A percentile compares a stretch with the other conserved stretches of the same genome.
These are phyloP conservation scores for Eugnorisma glareosa DNA, from an alignment of 2,888 invertebrate species.

Conservation along the genomic window DNA sequence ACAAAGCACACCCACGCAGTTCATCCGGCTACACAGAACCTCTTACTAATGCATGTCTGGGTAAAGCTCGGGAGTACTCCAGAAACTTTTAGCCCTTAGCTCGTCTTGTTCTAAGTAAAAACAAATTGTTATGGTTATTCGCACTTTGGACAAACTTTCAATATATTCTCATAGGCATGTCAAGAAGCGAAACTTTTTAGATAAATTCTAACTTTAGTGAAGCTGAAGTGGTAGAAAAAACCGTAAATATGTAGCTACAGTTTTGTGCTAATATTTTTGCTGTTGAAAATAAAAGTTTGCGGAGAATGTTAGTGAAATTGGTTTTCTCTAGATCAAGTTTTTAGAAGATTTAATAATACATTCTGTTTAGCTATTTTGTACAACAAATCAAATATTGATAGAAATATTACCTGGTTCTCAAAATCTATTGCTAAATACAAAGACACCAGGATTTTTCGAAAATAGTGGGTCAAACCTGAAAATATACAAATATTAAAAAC, in stretches of 20 bases:
- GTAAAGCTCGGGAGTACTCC: constrained; percentile 39
- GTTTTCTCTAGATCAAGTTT: constrained; percentile 16
- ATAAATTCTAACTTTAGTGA: constrained; percentile 54
- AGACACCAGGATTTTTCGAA: too few species aligned
- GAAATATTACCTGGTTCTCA: background rate
- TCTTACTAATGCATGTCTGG: constrained; percentile 39
- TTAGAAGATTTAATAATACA: background rate
- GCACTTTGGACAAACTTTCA: constrained; percentile 61
- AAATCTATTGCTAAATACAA: too few species aligned
- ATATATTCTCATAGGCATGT: constrained; percentile 63
- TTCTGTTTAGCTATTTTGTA: background rate
- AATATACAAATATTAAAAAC: background rate
- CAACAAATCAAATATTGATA: background rate
- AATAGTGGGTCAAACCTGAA: background rate
- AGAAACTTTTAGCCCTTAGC: constrained; percentile 57
- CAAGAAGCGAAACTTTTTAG: constrained; percentile 59
- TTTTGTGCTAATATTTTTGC: constrained; percentile 26
- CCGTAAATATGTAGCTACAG: constrained; percentile 39
- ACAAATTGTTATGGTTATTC: constrained; percentile 65
- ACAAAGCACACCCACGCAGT: background rate
- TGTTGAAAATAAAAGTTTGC: constrained; percentile 29
- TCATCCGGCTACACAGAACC: background rate
- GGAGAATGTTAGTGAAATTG: constrained; percentile 14
- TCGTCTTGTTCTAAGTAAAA: constrained; percentile 60
- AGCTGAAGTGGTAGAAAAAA: constrained; percentile 35